Conservation (phyloP, 1,140 invertebrate species). For the Thrips palmi region DNA sequence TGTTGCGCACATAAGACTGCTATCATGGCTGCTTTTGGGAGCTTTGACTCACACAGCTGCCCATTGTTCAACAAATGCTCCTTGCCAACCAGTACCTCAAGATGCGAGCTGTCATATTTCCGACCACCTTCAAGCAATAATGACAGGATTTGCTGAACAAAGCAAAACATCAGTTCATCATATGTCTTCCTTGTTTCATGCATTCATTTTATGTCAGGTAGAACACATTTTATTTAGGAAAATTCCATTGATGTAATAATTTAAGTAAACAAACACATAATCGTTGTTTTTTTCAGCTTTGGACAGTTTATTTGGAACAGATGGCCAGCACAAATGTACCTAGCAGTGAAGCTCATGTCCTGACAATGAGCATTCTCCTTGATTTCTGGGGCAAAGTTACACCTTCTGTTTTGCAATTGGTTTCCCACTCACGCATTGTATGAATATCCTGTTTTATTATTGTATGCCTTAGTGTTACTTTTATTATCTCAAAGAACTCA, state of each 20-base stretch:
- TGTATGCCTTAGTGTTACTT: conserved; percentile 10
- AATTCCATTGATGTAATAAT: neutral
- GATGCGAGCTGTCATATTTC: conserved; percentile 91
- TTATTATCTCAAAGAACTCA: conserved; percentile 6
- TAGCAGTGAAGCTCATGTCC: conserved; percentile 45
- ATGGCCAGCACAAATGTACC: conserved; percentile 44
- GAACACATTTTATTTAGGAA: conserved; percentile 2
- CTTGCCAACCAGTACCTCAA: conserved; percentile 76
- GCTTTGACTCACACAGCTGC: conserved; percentile 76
- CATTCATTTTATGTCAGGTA: conserved; percentile 63
- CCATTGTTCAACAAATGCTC: conserved; percentile 23
- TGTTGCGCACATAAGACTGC: conserved; percentile 77
- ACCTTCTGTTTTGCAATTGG: conserved; percentile 80
- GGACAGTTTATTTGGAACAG: conserved; percentile 96
- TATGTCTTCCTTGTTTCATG: conserved; percentile 77
- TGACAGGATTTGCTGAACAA: conserved; percentile 93
- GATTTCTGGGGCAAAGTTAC: conserved; percentile 99
- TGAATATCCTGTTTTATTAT: conserved; percentile 20
- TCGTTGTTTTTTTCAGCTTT: conserved; percentile 39
- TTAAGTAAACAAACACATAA: neutral
- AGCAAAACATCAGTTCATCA: conserved; percentile 76
- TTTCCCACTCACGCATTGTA: conserved; percentile 84
- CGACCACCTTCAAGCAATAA: conserved; percentile 88
- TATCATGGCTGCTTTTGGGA: conserved; percentile 91
- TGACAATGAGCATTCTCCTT: conserved; percentile 67